Evolutionary conservation across 2,113 vertebrate genomes (phyloP), one percentile per base, ranked within the genome.

Genomic region (Camelus bactrianus): DNA sequence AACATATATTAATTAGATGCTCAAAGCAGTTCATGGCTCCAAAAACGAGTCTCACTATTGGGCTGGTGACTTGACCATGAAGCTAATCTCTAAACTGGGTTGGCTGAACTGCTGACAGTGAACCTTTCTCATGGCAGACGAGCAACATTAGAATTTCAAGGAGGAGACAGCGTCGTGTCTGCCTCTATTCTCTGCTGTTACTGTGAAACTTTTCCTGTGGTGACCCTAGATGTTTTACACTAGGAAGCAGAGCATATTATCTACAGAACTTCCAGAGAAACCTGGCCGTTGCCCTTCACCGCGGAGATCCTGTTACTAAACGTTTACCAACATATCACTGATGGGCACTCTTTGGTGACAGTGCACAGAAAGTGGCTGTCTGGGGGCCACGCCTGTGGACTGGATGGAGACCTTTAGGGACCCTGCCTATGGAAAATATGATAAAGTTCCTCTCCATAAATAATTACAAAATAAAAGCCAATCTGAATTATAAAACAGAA

Each of bases 321-420:
- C 35, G 38, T 8, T 64, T 76, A 75, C 35, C 30, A 64, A 50
- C 9, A 42, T 11, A 60, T 8, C 16, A 2, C 6, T 13, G 1
- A 64, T 30, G 7, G 24, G 54, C 1, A 69, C 28, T 3, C 13
- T 16, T 70, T 72, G 1, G 0, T 30, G 46, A 65, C 20, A 11
- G 8, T 16, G 1, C 7, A 2, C 0, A 24, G 64, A 5, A 6
- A 38, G 7, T 38, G 24, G 30, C 17, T 35, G 6, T 38, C 35
- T 4, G 2, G 46, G 8, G 26, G 12, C n/a, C 46, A 7, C 0
- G 1, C 56, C 16, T 42, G 12, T 0, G 54, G 20, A 17, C 12
- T 54, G 5, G 5, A 35, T n/a, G 56, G 38, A 64, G 35, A 54
- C 50, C 28, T 50, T 73, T 62, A 54, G 28, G 86, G 65, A 64